These are phyloP conservation scores for Equus quagga DNA, from an alignment of 2,113 vertebrate genomes.

Conservation along the genomic window DNA sequence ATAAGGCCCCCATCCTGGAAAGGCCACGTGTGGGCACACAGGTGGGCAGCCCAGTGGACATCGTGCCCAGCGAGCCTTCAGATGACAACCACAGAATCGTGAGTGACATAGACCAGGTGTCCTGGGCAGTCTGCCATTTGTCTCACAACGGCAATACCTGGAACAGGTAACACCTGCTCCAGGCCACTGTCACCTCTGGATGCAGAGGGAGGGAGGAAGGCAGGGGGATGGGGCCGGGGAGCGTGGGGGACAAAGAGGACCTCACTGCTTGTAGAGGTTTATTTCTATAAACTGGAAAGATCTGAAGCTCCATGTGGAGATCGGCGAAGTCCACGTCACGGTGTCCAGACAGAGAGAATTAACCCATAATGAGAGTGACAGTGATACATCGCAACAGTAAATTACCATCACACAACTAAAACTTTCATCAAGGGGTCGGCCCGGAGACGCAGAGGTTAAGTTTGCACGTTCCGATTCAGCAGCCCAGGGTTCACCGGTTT, in stretches of 20 bases:
- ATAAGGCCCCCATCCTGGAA: background rate
- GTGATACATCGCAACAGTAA: accelerated
- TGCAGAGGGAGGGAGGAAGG: background rate
- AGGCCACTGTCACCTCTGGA: background rate
- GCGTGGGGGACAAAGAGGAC: background rate
- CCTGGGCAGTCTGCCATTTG: too few relatives aligned
- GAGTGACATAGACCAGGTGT: too few relatives aligned
- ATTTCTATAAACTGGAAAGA: background rate
- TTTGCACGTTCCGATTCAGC: too few relatives aligned
- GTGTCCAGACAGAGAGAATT: background rate
- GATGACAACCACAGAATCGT: too few relatives aligned
- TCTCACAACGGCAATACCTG: accelerated
- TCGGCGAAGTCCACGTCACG: accelerated
- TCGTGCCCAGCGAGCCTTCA: background rate
- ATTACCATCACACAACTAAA: accelerated
- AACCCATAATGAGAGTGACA: accelerated
- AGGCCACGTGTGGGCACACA: accelerated
- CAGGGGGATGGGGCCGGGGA: too few relatives aligned
- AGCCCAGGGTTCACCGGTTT: too few relatives aligned
- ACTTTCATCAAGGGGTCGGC: background rate
- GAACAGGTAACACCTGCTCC: background rate
- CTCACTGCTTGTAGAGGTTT: accelerated
- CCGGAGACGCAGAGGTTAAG: too few relatives aligned
- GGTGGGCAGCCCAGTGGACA: background rate
- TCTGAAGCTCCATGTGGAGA: accelerated